Evolutionary conservation across 2,797 vertebrate genomes (phyloP).

Genomic region (Aphelocoma californica): DNA sequence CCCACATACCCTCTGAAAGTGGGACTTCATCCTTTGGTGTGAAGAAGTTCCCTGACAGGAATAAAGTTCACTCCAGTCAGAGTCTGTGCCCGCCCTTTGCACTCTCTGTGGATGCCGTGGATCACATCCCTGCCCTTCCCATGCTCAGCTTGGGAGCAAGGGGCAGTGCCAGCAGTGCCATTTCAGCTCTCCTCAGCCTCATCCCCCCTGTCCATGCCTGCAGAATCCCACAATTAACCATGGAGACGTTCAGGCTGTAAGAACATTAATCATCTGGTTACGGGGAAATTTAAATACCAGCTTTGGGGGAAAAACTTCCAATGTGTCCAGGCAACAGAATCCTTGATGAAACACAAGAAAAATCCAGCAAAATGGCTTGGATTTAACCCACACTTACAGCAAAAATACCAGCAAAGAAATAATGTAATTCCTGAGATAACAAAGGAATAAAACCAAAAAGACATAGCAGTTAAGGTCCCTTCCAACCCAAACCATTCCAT

Average conservation of each 20-base stretch:
- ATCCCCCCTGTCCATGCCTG: neutral
- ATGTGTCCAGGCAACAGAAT: slow-evolving; percentile 51
- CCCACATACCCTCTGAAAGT: neutral
- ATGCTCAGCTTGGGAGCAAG: neutral
- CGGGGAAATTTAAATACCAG: slow-evolving; percentile 30
- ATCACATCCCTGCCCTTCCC: neutral
- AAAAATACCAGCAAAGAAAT: neutral
- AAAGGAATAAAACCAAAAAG: neutral
- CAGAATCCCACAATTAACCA: slow-evolving; percentile 10
- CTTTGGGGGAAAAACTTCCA: neutral
- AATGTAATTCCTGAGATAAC: neutral
- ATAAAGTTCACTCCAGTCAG: neutral
- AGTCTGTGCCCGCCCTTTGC: neutral
- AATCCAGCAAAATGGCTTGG: neutral
- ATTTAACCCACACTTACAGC: slow-evolving; percentile 16
- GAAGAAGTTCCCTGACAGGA: neutral
- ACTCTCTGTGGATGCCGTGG: neutral
- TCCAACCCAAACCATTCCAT: neutral
- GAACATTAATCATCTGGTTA: slow-evolving; percentile 46
- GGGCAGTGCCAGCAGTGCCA: neutral
- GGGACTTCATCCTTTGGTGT: neutral
- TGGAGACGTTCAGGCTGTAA: neutral
- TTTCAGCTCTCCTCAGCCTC: neutral
- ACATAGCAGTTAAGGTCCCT: neutral
- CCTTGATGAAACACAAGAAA: slow-evolving; percentile 13